phyloP scores from a whole-genome alignment of 2,888 invertebrate genomes.

The Pemphredon lugubris region DNA sequence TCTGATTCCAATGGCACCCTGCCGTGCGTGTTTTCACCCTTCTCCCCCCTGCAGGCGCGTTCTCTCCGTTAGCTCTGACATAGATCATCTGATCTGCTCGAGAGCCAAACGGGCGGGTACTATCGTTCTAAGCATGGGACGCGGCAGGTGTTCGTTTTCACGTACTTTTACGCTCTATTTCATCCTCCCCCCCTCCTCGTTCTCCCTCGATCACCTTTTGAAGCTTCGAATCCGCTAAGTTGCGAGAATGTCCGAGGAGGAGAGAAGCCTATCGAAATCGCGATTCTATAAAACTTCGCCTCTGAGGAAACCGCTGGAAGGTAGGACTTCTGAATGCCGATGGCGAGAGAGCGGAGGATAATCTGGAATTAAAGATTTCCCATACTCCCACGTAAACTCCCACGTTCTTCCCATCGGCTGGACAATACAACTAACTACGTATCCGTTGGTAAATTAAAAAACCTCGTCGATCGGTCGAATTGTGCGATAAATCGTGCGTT shows the following conservation, averaged over 20 bases:
- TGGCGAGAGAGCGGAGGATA: not conserved
- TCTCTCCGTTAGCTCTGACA: constrained; percentile 26
- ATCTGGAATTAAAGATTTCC: no score
- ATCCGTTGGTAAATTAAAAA: no score
- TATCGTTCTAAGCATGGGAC: constrained; percentile 61
- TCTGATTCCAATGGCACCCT: not conserved
- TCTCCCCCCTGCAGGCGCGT: not conserved
- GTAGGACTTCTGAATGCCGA: not conserved
- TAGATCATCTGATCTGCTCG: constrained; percentile 56
- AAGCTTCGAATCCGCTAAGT: not conserved
- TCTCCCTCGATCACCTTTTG: no score
- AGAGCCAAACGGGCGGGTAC: constrained; percentile 23
- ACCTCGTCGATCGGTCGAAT: no score
- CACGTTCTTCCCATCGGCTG: no score
- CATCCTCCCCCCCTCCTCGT: no score
- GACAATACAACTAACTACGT: no score
- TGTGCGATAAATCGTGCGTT: no score
- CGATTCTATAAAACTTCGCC: constrained; percentile 9
- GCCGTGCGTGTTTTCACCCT: constrained; percentile 21
- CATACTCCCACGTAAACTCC: no score
- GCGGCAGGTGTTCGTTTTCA: constrained; percentile 48
- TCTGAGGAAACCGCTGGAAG: constrained; percentile 12
- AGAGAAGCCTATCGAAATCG: constrained; percentile 29
- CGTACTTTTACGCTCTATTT: constrained; percentile 28
- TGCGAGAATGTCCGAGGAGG: not conserved